Percentiles rank a stretch among this genome's conserved stretches.
These are phyloP conservation scores for Melangyna quadrimaculata DNA, from an alignment of 2,888 invertebrate species.

Conservation along the genomic window DNA sequence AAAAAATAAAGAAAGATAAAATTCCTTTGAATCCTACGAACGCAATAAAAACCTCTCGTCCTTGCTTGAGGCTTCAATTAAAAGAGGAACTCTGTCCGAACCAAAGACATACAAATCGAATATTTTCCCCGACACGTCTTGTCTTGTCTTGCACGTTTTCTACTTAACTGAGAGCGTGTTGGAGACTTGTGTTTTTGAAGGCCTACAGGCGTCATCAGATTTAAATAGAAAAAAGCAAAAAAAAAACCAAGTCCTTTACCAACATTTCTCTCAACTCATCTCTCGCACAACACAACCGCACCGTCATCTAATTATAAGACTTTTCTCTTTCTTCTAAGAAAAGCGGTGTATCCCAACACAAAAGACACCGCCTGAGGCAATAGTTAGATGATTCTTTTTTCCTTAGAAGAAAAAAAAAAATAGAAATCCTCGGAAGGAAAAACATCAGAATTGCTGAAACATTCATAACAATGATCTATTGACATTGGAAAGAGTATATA, in stretches of 20 bases:
- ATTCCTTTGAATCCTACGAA: constrained; percentile 41
- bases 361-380: constrained; percentile 39
- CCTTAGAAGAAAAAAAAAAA: constrained; percentile 19
- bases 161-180: neutral
- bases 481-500: constrained; percentile 41
- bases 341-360: constrained; percentile 32
- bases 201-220: constrained; percentile 48
- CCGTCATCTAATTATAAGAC: constrained; percentile 66
- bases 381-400: constrained; percentile 27
- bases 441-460: constrained; percentile 67
- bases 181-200: constrained; percentile 14
- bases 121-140: neutral
- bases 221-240: neutral
- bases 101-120: constrained; percentile 29
- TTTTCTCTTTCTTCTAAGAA: constrained; percentile 19
- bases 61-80: constrained; percentile 62
- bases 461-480: constrained; percentile 71
- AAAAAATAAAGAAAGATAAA: constrained; percentile 1
- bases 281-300: constrained; percentile 32
- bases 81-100: constrained; percentile 33
- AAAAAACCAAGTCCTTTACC: constrained; percentile 16
- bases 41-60: constrained; percentile 44
- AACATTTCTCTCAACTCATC: constrained; percentile 4
- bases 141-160: neutral
- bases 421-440: constrained; percentile 44